These are phyloP conservation scores for Xenopus laevis DNA, from an alignment of 2,113 vertebrate species.

Conservation along the genomic window DNA sequence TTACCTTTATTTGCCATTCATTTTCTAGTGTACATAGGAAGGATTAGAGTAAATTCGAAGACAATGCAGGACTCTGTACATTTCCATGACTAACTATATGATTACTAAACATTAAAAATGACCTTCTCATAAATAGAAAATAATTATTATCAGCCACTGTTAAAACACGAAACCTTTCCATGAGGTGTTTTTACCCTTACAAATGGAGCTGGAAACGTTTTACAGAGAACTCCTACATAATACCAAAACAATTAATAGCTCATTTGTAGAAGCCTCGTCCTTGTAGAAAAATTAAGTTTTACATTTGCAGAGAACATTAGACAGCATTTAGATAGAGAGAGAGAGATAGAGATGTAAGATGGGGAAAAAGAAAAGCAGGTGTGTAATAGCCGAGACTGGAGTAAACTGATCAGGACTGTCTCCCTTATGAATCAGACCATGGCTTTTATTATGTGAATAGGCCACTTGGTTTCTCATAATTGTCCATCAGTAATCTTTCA, in stretches of 20 bases:
- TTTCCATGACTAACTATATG: not conserved
- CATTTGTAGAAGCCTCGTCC: not conserved
- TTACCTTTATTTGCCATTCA: not conserved
- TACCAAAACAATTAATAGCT: not conserved
- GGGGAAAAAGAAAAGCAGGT: too few species aligned
- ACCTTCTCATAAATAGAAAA: slow-evolving; percentile 3
- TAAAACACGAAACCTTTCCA: not conserved
- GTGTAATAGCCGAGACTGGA: too few species aligned
- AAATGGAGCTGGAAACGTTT: not conserved
- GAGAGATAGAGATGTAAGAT: too few species aligned
- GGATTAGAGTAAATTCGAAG: not conserved
- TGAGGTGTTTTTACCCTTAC: not conserved
- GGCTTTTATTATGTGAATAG: too few species aligned
- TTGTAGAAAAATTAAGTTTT: too few species aligned
- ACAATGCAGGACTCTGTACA: not conserved
- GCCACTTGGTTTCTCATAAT: too few species aligned
- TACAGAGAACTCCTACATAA: not conserved
- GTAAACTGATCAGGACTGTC: too few species aligned
- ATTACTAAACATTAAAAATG: slow-evolving; percentile 3
- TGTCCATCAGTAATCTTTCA: too few species aligned
- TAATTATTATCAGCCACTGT: not conserved
- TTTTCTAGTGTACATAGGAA: not conserved
- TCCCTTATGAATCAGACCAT: too few species aligned
- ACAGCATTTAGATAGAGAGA: too few species aligned
- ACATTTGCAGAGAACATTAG: too few species aligned